Evolutionary conservation across 2,888 invertebrate genomes (phyloP), one percentile per base, ranked within the genome.

Genomic region (Elmis aenea): DNA sequence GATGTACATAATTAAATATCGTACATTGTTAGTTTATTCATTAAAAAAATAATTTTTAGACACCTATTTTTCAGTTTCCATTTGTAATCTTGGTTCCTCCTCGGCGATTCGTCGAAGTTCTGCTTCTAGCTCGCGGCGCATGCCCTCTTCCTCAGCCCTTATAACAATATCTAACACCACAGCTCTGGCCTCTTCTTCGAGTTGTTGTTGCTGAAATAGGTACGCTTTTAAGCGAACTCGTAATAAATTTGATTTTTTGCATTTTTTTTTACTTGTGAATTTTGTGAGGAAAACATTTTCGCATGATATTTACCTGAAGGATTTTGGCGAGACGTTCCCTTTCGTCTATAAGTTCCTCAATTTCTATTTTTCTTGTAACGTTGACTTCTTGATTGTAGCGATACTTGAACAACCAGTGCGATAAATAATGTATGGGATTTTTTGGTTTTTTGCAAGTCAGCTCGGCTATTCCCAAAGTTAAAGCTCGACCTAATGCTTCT

Each of bases 371-470:
- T 26, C 60, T 53, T 3, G 54, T 35, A 26, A 60, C 51, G 16
- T 59, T 57, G 6, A 60, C 38, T 46, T 72, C 70, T 47, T 69
- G 66, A 43, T 64, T 69, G 45, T 64, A 70, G 18, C 67, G 59
- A 51, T 69, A 72, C 55, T 70, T 68, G 38, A 69, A 62, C n/a
- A 72, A 53, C 70, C 71, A 72, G 46, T 69, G 69, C 2, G 63
- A 72, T 13, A 73, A 51, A 45, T 70, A 72, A 46, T 66, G 65
- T n/a, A 73, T 65, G 0, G 72, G 72, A 52, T 72, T 71, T 26
- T 52, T 42, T 2, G 72, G 72, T 45, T 69, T 67, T 41, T 65
- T 67, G 1, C 64, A 58, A 1, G 66, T 61, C 24, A 72, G 65
- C 51, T 73, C 71, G 2, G 68, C 67, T 33, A 72, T 43, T 3